Conservation (phyloP, 1,140 invertebrate species). For the Cheumatopsyche charites region DNA sequence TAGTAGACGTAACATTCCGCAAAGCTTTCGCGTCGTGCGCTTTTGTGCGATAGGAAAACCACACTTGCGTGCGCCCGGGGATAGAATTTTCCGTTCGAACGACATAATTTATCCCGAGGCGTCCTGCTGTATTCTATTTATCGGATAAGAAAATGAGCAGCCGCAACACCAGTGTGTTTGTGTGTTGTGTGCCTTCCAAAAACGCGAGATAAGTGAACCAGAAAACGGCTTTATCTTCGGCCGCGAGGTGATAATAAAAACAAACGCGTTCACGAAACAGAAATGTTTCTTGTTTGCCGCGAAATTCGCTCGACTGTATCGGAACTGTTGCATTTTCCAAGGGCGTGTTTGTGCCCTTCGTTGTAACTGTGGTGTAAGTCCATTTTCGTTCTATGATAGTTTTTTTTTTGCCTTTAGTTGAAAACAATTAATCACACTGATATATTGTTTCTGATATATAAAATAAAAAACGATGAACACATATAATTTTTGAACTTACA, state of each 20-base stretch:
- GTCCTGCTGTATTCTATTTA: conserved; percentile 18
- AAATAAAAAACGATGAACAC: too few relatives aligned
- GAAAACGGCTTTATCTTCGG: conserved; percentile 41
- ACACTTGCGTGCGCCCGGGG: conserved; percentile 2
- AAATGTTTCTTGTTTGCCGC: not conserved
- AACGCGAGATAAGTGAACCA: conserved; percentile 39
- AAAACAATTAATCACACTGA: too few relatives aligned
- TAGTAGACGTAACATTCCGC: not conserved
- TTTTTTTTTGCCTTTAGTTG: too few relatives aligned
- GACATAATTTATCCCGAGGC: conserved; percentile 37
- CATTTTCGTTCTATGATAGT: too few relatives aligned
- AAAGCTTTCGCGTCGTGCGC: conserved; percentile 17
- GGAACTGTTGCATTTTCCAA: too few relatives aligned
- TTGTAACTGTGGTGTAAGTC: too few relatives aligned
- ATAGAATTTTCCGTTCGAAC: conserved; percentile 30
- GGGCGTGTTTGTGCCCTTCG: too few relatives aligned
- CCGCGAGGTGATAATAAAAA: conserved; percentile 41
- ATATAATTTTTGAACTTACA: too few relatives aligned
- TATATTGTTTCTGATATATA: too few relatives aligned
- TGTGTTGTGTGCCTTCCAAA: conserved; percentile 30
- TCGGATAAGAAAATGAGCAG: conserved; percentile 43
- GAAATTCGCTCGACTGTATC: too few relatives aligned
- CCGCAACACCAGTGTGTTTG: conserved; percentile 32
- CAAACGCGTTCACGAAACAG: conserved; percentile 21
- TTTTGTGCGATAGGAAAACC: conserved; percentile 31